Evolutionary conservation across 2,797 vertebrate species (phyloP).

Genomic region (Brotula barbata): DNA sequence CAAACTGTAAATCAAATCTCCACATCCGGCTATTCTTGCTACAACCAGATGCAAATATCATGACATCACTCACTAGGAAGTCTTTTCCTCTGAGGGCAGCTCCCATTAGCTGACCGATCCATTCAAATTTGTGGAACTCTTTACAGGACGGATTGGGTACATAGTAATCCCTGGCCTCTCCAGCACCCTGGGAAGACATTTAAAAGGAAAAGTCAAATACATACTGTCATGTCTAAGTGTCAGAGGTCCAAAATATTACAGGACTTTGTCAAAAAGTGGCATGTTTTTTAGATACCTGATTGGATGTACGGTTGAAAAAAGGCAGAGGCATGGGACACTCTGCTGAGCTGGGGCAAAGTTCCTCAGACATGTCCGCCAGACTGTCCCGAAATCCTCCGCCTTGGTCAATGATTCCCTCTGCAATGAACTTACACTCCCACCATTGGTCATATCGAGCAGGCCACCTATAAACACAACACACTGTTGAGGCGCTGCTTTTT

Average conservation of each 20-base stretch:
- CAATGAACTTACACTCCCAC: constrained; percentile 99
- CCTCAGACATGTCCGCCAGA: constrained; percentile 97
- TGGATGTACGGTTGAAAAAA: constrained; percentile 93
- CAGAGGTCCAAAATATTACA: no score
- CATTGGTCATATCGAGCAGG: constrained; percentile 96
- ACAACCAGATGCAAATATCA: neutral
- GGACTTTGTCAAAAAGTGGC: no score
- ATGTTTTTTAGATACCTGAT: constrained; percentile 81
- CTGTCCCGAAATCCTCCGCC: constrained; percentile 97
- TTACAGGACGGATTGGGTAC: constrained; percentile 96
- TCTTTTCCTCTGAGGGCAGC: constrained; percentile 95
- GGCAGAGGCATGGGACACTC: constrained; percentile 92
- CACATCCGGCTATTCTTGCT: neutral
- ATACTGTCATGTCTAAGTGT: no score
- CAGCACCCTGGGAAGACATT: constrained; percentile 80
- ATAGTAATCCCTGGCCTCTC: constrained; percentile 95
- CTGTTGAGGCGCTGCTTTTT: neutral
- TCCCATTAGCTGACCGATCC: constrained; percentile 98
- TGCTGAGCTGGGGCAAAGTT: constrained; percentile 94
- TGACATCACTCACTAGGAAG: constrained; percentile 85
- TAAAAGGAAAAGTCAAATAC: neutral
- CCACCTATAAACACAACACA: constrained; percentile 80
- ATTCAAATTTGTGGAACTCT: constrained; percentile 93
- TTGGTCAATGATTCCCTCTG: constrained; percentile 98
- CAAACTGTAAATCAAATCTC: constrained; percentile 5